Evolutionary conservation across 1,140 invertebrate genomes (phyloP).

Genomic region (Halotydeus destructor): DNA sequence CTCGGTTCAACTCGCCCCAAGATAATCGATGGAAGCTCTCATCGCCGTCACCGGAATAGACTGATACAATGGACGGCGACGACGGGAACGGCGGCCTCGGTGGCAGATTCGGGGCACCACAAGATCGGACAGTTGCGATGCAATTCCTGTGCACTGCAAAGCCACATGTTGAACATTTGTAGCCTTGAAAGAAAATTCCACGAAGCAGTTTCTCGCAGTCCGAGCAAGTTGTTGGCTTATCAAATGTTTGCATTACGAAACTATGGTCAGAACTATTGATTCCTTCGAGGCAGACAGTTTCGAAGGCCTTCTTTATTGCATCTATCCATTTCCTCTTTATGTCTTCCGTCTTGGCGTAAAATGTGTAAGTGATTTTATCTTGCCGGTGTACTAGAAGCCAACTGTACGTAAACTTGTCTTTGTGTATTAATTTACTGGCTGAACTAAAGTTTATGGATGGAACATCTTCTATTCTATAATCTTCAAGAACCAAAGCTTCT

Average conservation of each 20-base stretch:
- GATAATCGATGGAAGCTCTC: not conserved
- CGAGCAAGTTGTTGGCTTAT: conserved; percentile 51
- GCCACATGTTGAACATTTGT: conserved; percentile 23
- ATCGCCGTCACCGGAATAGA: conserved; percentile 4
- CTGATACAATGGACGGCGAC: not conserved
- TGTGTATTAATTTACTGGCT: not conserved
- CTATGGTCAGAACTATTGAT: conserved; percentile 58
- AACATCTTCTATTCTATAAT: conserved; percentile 66
- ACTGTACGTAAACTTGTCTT: conserved; percentile 43
- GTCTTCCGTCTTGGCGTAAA: conserved; percentile 70
- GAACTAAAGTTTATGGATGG: conserved; percentile 5
- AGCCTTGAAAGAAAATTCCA: conserved; percentile 51
- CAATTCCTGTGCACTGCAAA: conserved; percentile 20
- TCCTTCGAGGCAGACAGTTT: conserved; percentile 57
- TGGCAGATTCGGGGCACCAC: conserved; percentile 16
- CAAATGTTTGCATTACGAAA: conserved; percentile 68
- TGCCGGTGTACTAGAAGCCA: conserved; percentile 64
- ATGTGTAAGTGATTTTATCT: conserved; percentile 59
- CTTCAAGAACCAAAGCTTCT: conserved; percentile 54
- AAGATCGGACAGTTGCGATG: conserved; percentile 18
- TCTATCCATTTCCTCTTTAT: conserved; percentile 74
- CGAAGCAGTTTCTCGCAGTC: conserved; percentile 69
- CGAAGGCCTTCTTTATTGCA: conserved; percentile 73
- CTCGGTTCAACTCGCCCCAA: not conserved
- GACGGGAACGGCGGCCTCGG: conserved; percentile 4